Conservation (phyloP, 2,888 invertebrate genomes). For the Onchidella celtica region DNA sequence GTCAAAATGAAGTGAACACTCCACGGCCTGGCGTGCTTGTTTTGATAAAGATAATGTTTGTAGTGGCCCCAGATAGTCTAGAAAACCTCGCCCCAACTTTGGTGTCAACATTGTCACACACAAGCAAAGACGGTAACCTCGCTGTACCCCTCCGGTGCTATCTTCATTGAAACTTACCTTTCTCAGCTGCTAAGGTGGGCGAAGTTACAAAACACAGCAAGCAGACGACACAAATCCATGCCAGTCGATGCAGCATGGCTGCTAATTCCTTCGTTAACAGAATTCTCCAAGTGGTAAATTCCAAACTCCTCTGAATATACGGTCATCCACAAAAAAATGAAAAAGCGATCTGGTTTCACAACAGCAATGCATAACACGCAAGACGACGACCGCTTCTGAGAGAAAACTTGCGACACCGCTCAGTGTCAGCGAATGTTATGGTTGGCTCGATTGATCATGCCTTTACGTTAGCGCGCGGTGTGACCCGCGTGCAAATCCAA, state of each 20-base stretch:
- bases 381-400: neutral
- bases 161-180: slow-evolving; percentile 3
- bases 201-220: slow-evolving; percentile 8
- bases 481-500: neutral
- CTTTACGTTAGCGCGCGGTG: neutral
- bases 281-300: slow-evolving; percentile 22
- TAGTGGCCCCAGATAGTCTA: neutral
- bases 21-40: no score
- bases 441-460: slow-evolving; percentile 17
- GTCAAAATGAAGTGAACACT: no score
- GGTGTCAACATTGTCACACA: neutral
- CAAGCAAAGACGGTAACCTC: neutral
- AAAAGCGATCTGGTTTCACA: neutral
- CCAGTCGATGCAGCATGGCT: slow-evolving; percentile 10
- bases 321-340: slow-evolving; percentile 12
- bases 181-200: slow-evolving; percentile 13
- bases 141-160: neutral
- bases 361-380: neutral
- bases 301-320: neutral
- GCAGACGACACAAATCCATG: slow-evolving; percentile 19
- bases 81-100: neutral
- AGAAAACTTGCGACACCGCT: neutral
- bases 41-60: no score
- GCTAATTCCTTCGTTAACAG: slow-evolving; percentile 5
- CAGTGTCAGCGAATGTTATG: neutral